phyloP scores from a whole-genome alignment of 1,140 invertebrate genomes.

The Pristionchus pacificus region DNA sequence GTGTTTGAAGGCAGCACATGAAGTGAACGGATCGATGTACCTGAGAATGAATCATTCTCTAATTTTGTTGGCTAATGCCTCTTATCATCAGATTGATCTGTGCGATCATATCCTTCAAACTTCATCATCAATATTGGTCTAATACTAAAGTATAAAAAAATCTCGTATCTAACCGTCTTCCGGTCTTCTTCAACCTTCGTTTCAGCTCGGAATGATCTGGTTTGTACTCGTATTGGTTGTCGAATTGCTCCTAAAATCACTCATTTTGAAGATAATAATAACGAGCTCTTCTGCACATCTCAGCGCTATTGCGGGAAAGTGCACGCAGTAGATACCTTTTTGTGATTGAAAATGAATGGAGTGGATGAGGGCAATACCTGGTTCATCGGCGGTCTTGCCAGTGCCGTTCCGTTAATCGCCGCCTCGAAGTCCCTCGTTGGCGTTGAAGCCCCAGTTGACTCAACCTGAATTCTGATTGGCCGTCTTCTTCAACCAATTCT shows the following conservation, averaged over 20 bases:
- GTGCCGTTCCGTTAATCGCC: background rate
- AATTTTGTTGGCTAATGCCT: background rate
- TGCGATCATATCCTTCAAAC: background rate
- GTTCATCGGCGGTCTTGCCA: background rate
- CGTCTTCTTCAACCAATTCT: too few relatives aligned
- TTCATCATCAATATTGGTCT: background rate
- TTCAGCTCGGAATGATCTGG: conserved; percentile 37
- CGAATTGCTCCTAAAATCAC: conserved; percentile 49
- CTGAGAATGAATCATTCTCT: conserved; percentile 10
- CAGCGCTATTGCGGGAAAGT: too few relatives aligned
- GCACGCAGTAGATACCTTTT: too few relatives aligned
- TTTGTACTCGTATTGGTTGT: conserved; percentile 43
- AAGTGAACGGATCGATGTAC: conserved; percentile 48
- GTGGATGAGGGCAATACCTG: background rate
- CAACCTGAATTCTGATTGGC: too few relatives aligned
- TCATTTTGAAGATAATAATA: background rate
- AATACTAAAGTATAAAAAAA: background rate
- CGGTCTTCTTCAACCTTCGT: conserved; percentile 35
- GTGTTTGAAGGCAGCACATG: conserved; percentile 31
- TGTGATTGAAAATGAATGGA: too few relatives aligned
- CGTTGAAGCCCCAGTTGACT: too few relatives aligned
- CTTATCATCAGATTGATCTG: background rate
- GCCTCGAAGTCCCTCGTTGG: background rate
- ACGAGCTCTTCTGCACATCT: background rate
- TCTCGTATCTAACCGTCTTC: background rate